Evolutionary conservation across 2,113 vertebrate species (phyloP).

Genomic region (Xyliphius kryptos): DNA sequence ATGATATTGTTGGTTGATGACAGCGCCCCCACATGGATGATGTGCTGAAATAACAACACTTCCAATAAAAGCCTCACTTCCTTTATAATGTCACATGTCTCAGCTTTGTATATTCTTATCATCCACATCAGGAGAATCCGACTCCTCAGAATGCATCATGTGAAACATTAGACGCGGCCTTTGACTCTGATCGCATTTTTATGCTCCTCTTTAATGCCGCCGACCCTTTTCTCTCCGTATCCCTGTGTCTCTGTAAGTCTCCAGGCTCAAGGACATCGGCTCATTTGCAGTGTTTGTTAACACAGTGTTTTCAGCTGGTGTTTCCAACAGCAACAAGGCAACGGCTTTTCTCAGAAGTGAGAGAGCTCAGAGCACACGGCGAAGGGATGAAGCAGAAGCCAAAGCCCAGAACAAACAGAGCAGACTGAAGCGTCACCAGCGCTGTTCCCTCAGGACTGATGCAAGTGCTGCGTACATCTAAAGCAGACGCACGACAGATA

Average conservation of each 20-base stretch:
- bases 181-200: slow-evolving; percentile 21
- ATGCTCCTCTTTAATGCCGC: not conserved
- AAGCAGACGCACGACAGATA: not conserved
- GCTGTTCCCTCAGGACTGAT: slow-evolving; percentile 1
- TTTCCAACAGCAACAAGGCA: slow-evolving; percentile 32
- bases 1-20: too few species aligned
- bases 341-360: slow-evolving; percentile 21
- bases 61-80: too few species aligned
- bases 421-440: slow-evolving; percentile 18
- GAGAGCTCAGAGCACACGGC: slow-evolving; percentile 4
- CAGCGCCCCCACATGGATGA: too few species aligned
- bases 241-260: slow-evolving; percentile 10
- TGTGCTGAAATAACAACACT: not conserved
- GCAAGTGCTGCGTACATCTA: slow-evolving; percentile 1
- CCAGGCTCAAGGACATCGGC: slow-evolving; percentile 13
- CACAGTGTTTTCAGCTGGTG: slow-evolving; percentile 16
- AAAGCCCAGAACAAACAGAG: slow-evolving; percentile 23
- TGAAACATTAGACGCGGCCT: slow-evolving; percentile 9
- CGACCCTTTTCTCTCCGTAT: not conserved
- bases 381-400: not conserved
- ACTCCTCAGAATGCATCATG: slow-evolving; percentile 13
- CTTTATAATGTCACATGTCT: too few species aligned
- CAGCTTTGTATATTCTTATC: too few species aligned
- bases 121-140: too few species aligned
- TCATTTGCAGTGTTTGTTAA: slow-evolving; percentile 17